Percentiles rank a stretch among this genome's conserved stretches.
Conservation (phyloP, 2,888 invertebrate genomes). For the Celastrina argiolus region DNA sequence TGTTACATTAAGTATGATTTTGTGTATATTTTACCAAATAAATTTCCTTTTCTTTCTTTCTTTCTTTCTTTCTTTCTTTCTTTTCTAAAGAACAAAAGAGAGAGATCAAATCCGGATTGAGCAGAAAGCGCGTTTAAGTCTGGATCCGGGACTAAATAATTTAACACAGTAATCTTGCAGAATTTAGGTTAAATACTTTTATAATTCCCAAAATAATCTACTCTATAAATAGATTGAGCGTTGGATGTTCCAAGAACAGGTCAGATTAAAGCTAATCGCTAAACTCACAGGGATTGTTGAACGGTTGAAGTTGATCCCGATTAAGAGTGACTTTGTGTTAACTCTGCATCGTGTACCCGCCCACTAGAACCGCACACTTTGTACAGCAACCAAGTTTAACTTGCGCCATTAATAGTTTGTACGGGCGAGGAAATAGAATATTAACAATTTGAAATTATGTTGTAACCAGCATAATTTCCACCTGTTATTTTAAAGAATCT, state of each 20-base stretch:
- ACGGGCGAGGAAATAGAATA: not conserved
- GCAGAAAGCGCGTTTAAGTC: no score
- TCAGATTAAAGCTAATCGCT: not conserved
- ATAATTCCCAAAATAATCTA: not conserved
- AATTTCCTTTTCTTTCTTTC: no score
- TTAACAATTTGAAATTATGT: no score
- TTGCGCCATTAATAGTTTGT: not conserved
- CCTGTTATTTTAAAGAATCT: no score
- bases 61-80: no score
- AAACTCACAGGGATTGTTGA: not conserved
- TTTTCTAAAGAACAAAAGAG: no score
- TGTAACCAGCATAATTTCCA: no score
- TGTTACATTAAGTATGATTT: no score
- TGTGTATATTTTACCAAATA: no score
- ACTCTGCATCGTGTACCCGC: not conserved
- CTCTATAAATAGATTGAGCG: not conserved
- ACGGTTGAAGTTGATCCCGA: not conserved
- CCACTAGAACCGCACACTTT: not conserved
- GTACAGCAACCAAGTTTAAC: not conserved
- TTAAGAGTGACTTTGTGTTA: not conserved
- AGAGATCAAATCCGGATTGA: no score
- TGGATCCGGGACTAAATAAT: no score
- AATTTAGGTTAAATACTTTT: not conserved
- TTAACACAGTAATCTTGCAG: not conserved
- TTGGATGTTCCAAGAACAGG: not conserved